Conservation (phyloP, 1,140 invertebrate genomes). For the Cheumatopsyche charites region DNA sequence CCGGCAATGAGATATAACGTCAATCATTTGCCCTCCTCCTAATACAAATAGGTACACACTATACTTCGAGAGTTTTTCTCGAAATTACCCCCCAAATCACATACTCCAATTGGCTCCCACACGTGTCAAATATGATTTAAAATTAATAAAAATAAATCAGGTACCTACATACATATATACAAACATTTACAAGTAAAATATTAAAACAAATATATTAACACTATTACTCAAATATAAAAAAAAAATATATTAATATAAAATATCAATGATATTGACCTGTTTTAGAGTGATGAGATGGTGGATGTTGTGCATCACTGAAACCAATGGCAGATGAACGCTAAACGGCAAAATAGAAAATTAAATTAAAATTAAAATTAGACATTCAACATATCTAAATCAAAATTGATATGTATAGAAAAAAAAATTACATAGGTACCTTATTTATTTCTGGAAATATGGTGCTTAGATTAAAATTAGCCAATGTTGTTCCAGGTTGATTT, state of each 20-base stretch:
- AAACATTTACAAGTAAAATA: neutral
- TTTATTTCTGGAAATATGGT: constrained; percentile 75
- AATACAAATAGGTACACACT: too few species aligned
- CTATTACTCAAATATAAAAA: neutral
- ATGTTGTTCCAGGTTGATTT: constrained; percentile 59
- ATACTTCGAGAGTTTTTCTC: too few species aligned
- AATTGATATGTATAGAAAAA: neutral
- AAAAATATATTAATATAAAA: neutral
- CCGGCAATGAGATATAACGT: too few species aligned
- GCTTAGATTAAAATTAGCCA: constrained; percentile 72
- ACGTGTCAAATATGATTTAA: too few species aligned
- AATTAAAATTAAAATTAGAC: neutral
- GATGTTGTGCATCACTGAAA: constrained; percentile 36
- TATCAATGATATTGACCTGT: constrained; percentile 19
- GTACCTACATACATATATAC: neutral
- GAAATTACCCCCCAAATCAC: too few species aligned
- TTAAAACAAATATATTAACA: neutral
- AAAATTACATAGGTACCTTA: constrained; percentile 59
- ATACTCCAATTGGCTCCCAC: too few species aligned
- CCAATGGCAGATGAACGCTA: constrained; percentile 38
- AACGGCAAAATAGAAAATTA: constrained; percentile 29
- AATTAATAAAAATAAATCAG: constrained; percentile 8
- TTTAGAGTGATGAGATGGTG: constrained; percentile 5
- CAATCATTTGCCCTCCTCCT: too few species aligned
- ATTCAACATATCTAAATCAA: neutral